Base-by-base conservation (phyloP, 2,797 vertebrate genomes). In the Phrynocephalus guinanensis region DNA sequence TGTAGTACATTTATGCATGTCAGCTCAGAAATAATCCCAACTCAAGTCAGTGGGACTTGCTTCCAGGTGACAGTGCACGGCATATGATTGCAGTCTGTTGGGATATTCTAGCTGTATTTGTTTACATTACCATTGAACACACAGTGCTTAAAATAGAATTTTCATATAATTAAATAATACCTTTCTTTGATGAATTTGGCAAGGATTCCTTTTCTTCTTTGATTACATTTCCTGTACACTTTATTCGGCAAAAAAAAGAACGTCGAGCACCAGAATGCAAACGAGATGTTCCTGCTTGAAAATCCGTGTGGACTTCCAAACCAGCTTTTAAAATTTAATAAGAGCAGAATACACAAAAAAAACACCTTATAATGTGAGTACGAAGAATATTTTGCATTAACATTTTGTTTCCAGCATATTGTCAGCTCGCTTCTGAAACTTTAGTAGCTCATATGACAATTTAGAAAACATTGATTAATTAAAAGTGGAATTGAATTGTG, bases 161-260 rank as follows among this genome's bases (percentile, higher is more conserved):
- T 6, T 56, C 48, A 80, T 33, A 84, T 30, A 88, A 85, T 50
- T 13, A 81, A 78, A 80, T n/a, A 89, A 89, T 93, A 99, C 99
- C 98, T 98, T 98, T 99, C 96, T 98, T 99, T 96, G 97, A 98
- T 75, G 98, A 96, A 90, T 96, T 96, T n/a, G 97, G 92, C 87
- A 97, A 96, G 84, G 97, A 96, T 85, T 97, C 97, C 70, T 96
- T 97, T 87, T 98, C 98, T 88, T 97, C 96, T 95, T 98, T 98
- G 50, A 98, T 93, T 1, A 95, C 91, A 60, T 95, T 89, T 94
- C 97, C 97, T 93, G 97, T 98, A 90, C 95, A 98, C 94, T 98
- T 99, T 93, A 99, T 98, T 79, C 98, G 97, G 89, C 98, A 99
- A 96, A 99, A 99, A 95, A 99, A 99, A 67, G 98, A 99, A 82